A percentile compares a stretch with the other conserved stretches of the same genome.
Conservation (phyloP, 2,888 invertebrate genomes). For the Volucella bombylans region DNA sequence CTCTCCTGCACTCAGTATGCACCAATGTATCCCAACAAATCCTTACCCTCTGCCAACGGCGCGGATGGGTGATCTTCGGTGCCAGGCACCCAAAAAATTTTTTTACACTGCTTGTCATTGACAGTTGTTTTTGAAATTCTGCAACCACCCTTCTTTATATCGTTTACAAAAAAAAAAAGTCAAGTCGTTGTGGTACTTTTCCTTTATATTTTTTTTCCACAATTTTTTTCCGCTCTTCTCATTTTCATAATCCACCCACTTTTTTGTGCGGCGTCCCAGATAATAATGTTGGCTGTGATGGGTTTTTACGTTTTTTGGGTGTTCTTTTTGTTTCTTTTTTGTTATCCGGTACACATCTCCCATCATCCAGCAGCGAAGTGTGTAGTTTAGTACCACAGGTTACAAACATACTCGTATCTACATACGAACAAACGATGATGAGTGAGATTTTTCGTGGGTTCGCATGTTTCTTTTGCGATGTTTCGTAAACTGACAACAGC, state of each 20-base stretch:
- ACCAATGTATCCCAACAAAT: neutral
- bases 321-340: slow-evolving; percentile 5
- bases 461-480: slow-evolving; percentile 20
- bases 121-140: slow-evolving; percentile 44
- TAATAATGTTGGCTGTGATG: slow-evolving; percentile 48
- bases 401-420: too few species aligned
- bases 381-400: slow-evolving; percentile 2
- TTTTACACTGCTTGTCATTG: slow-evolving; percentile 9
- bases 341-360: neutral
- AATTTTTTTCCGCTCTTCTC: slow-evolving; percentile 5
- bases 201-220: slow-evolving; percentile 22
- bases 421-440: neutral
- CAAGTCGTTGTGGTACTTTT: slow-evolving; percentile 27
- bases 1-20: too few species aligned
- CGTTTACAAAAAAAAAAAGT: slow-evolving; percentile 12
- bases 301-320: slow-evolving; percentile 34
- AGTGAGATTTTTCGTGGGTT: slow-evolving; percentile 26
- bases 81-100: slow-evolving; percentile 51
- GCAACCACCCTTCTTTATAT: slow-evolving; percentile 59
- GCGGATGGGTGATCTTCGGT: slow-evolving; percentile 56
- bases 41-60: slow-evolving; percentile 52
- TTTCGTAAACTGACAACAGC: slow-evolving; percentile 42
- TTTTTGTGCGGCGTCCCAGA: slow-evolving; percentile 54
- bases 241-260: slow-evolving; percentile 70
- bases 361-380: neutral